Evolutionary conservation across 1,140 invertebrate genomes (phyloP).

Genomic region (Drosophila mojavensis): DNA sequence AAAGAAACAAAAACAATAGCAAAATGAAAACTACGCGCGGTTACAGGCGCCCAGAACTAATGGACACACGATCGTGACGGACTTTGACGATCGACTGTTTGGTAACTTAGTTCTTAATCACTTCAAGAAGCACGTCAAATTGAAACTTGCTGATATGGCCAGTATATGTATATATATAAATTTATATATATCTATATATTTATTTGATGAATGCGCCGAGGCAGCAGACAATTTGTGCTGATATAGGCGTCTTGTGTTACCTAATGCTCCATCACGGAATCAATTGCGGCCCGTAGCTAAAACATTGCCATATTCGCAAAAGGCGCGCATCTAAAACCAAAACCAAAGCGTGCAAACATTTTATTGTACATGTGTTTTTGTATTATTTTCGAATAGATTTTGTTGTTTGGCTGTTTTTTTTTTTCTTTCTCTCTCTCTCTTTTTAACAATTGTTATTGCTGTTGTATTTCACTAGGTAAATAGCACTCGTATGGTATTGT

Average conservation of each 20-base stretch:
- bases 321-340: slow-evolving; percentile 5
- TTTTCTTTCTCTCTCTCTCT: not conserved
- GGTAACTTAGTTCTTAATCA: slow-evolving; percentile 23
- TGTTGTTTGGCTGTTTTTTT: slow-evolving; percentile 27
- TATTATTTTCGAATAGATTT: slow-evolving; percentile 5
- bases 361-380: slow-evolving; percentile 27
- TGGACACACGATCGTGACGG: slow-evolving; percentile 40
- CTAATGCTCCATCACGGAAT: slow-evolving; percentile 52
- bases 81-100: slow-evolving; percentile 35
- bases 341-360: slow-evolving; percentile 20
- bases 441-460: slow-evolving; percentile 25
- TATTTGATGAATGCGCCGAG: slow-evolving; percentile 36
- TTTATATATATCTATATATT: not conserved
- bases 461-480: slow-evolving; percentile 51
- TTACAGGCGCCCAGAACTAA: slow-evolving; percentile 26
- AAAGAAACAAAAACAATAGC: not conserved
- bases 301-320: slow-evolving; percentile 20
- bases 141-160: slow-evolving; percentile 43
- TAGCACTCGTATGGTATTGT: slow-evolving; percentile 34
- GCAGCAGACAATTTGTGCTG: slow-evolving; percentile 14
- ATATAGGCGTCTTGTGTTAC: slow-evolving; percentile 57
- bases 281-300: slow-evolving; percentile 19
- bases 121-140: slow-evolving; percentile 19
- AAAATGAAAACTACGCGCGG: slow-evolving; percentile 36
- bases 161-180: not conserved